Conservation (phyloP, 2,113 vertebrate species). For the Abramis brama region DNA sequence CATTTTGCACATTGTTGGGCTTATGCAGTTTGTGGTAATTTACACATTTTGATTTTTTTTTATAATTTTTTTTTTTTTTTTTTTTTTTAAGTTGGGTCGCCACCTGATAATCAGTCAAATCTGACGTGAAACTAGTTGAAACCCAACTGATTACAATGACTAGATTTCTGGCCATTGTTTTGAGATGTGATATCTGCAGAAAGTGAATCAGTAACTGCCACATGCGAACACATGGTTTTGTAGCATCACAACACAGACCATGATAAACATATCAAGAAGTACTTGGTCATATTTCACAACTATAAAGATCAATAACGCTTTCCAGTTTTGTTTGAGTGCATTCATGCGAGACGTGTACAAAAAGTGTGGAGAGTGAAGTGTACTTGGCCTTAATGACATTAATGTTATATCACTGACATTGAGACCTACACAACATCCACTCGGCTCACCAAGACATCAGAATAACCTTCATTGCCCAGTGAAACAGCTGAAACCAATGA, state of each 20-base stretch:
- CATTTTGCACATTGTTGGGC: not conserved
- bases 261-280: not conserved
- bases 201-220: not conserved
- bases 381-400: not conserved
- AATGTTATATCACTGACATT: not conserved
- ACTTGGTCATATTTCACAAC: not conserved
- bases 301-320: not conserved
- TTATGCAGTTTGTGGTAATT: not conserved
- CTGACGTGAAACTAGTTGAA: not conserved
- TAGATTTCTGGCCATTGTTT: not conserved
- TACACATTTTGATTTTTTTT: not conserved
- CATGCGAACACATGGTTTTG: constrained; percentile 1
- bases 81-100: not conserved
- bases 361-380: not conserved
- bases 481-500: not conserved
- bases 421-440: not conserved
- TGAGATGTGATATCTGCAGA: not conserved
- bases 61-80: not conserved
- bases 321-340: not conserved
- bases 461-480: not conserved
- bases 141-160: not conserved
- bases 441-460: not conserved
- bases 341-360: not conserved
- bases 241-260: not conserved
- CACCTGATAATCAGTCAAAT: not conserved